These are phyloP conservation scores for Nettapus auritus DNA, from an alignment of 2,113 vertebrate species.

Conservation along the genomic window DNA sequence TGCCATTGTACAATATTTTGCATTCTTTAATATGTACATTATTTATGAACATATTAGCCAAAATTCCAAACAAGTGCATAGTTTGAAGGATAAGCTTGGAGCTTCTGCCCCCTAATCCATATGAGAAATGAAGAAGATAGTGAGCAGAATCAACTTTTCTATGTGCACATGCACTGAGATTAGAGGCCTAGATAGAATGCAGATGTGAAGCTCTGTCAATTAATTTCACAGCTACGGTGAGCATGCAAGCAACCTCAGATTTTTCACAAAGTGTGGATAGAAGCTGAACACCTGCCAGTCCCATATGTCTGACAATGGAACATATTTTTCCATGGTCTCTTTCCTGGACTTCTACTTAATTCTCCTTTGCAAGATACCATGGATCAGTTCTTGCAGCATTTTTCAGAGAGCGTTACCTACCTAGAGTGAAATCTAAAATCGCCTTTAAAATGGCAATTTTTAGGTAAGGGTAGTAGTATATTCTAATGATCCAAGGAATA, in stretches of 20 bases:
- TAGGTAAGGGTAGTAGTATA: not conserved
- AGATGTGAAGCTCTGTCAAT: not conserved
- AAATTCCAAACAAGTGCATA: conserved; percentile 35
- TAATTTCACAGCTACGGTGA: not conserved
- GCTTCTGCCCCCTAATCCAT: not conserved
- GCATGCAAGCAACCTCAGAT: not conserved
- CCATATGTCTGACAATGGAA: not conserved
- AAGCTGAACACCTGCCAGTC: not conserved
- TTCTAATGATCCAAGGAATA: not conserved
- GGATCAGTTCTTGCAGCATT: not conserved
- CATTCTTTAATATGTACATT: conserved; percentile 59
- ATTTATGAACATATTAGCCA: conserved; percentile 27
- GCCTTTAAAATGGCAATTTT: not conserved
- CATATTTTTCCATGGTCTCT: not conserved
- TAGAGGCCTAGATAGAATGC: not conserved
- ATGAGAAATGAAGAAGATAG: not conserved
- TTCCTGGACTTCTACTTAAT: not conserved
- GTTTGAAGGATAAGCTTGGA: not conserved
- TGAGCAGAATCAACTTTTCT: not conserved
- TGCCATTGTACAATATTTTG: conserved; percentile 20
- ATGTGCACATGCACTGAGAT: too few species aligned
- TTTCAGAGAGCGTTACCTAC: not conserved
- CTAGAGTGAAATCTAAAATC: not conserved
- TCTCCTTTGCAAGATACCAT: not conserved
- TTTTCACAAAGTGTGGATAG: not conserved